These are phyloP conservation scores for Cisticola juncidis DNA, from an alignment of 2,113 vertebrate genomes.

Conservation along the genomic window DNA sequence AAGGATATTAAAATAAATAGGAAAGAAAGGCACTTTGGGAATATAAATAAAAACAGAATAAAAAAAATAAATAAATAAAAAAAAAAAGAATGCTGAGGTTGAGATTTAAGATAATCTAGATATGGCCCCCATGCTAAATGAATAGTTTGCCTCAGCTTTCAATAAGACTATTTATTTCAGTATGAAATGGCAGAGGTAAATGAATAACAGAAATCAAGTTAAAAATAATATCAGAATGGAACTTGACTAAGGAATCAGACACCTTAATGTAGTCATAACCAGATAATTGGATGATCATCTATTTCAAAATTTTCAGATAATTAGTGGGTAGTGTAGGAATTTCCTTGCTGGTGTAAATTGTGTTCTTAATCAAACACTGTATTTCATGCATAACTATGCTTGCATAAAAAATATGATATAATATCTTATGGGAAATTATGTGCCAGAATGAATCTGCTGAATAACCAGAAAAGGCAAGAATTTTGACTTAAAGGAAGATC, in stretches of 20 bases:
- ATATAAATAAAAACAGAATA: constrained; percentile 4
- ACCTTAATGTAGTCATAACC: not conserved
- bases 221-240: not conserved
- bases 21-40: not conserved
- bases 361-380: not conserved
- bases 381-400: not conserved
- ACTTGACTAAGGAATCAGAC: not conserved
- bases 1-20: constrained; percentile 34
- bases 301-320: not conserved
- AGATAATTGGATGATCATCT: not conserved
- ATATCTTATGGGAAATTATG: not conserved
- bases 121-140: not conserved
- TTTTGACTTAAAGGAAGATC: not conserved
- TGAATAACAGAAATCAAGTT: not conserved
- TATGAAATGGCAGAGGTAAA: not conserved
- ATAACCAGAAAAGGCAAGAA: not conserved
- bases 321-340: not conserved
- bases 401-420: not conserved
- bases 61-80: not conserved
- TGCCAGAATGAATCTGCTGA: not conserved
- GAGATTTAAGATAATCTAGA: not conserved
- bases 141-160: not conserved
- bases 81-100: not conserved
- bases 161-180: not conserved
- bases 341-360: not conserved